Percentiles rank a stretch among this genome's conserved stretches.
These are phyloP conservation scores for Melanophora roralis DNA, from an alignment of 2,888 invertebrate genomes.

Conservation along the genomic window DNA sequence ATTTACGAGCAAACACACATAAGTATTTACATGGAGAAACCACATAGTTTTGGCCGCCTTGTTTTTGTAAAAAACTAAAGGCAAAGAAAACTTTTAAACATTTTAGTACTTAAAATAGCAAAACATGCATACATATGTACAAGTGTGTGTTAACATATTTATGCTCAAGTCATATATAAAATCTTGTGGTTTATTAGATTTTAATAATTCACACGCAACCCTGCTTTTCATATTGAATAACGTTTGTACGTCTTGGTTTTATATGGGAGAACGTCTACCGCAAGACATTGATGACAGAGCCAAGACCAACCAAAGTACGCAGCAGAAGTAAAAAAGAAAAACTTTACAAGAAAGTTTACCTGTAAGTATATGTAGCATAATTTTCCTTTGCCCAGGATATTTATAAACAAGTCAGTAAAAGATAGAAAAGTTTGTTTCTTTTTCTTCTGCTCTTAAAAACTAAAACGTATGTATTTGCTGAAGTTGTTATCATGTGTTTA, in stretches of 20 bases:
- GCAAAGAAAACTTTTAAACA: conserved; percentile 24
- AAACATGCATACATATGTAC: background rate
- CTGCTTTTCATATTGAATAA: conserved; percentile 48
- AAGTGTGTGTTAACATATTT: background rate
- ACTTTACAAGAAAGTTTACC: conserved; percentile 15
- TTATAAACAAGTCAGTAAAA: conserved; percentile 19
- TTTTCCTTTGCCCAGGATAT: conserved; percentile 27
- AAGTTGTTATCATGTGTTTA: conserved; percentile 55
- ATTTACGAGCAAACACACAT: background rate
- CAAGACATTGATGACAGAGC: conserved; percentile 44
- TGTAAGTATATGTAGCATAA: conserved; percentile 22
- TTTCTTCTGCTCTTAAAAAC: background rate
- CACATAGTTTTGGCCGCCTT: too few relatives aligned
- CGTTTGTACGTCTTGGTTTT: background rate
- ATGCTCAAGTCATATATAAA: conserved; percentile 67
- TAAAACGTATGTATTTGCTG: conserved; percentile 37
- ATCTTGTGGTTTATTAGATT: conserved; percentile 77
- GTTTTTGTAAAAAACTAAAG: background rate
- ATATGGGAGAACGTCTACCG: background rate
- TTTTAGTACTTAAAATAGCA: background rate
- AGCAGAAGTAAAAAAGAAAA: background rate
- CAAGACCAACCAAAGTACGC: background rate
- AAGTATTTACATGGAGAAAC: too few relatives aligned
- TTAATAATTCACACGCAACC: conserved; percentile 75
- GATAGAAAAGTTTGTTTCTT: conserved; percentile 23